Percentiles rank a stretch among this genome's conserved stretches.
Conservation (phyloP, 1,140 invertebrate genomes). For the Zaprionus davidi region DNA sequence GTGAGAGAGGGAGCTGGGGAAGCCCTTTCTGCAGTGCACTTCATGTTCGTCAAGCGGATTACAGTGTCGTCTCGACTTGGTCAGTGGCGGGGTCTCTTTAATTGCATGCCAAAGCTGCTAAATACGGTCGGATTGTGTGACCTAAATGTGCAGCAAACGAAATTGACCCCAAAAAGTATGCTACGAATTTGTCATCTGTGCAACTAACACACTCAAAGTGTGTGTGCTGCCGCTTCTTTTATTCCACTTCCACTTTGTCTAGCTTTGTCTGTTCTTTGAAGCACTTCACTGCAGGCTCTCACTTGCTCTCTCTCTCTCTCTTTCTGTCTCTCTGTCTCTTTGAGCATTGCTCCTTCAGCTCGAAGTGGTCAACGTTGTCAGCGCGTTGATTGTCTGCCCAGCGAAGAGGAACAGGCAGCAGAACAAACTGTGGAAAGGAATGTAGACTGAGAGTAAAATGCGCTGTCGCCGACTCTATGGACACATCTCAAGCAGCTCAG, state of each 20-base stretch:
- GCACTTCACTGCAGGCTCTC: conserved; percentile 12
- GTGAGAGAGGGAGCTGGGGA: background rate
- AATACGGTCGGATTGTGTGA: conserved; percentile 24
- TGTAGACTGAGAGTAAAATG: conserved; percentile 9
- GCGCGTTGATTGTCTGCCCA: conserved; percentile 39
- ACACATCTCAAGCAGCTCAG: conserved; percentile 61
- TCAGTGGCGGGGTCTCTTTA: conserved; percentile 19
- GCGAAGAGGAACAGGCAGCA: conserved; percentile 7
- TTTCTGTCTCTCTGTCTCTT: conserved; percentile 30
- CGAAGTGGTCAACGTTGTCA: conserved; percentile 62
- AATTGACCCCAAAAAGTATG: conserved; percentile 51
- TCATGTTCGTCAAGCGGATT: conserved; percentile 62
- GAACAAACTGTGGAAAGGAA: background rate
- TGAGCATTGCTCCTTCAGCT: conserved; percentile 18
- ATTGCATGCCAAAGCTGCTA: conserved; percentile 54
- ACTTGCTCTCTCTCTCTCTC: conserved; percentile 19
- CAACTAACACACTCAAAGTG: background rate
- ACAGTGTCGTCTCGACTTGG: conserved; percentile 37
- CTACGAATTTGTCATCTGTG: conserved; percentile 19
- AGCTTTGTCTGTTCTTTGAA: conserved; percentile 7
- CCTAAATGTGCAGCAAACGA: conserved; percentile 55
- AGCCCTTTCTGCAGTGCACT: conserved; percentile 46
- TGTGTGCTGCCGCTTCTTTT: background rate
- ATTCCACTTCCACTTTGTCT: conserved; percentile 3
- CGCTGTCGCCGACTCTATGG: conserved; percentile 20